Evolutionary conservation across 2,113 vertebrate genomes (phyloP), one percentile per base, ranked within the genome.

Genomic region (Ammodytes dubius): DNA sequence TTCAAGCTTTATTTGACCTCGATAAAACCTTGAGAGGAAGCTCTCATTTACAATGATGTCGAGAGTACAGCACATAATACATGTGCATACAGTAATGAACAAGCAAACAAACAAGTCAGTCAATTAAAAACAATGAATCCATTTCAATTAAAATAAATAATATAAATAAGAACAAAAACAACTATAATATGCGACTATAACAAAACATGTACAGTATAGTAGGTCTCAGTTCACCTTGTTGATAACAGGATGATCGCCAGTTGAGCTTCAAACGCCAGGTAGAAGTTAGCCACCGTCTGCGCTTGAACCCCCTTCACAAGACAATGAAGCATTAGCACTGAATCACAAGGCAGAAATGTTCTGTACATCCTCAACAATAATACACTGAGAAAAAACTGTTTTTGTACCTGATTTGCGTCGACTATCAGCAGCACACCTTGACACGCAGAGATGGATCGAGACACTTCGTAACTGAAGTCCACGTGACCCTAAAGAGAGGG

Each of bases 391-490:
- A 11, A 3, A 59, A 5, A 35, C 14, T 5, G 2, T 0, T 7
- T 64, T 15, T n/a, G 9, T 81, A 99, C 98, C 97, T 99, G 97
- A 93, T 99, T 99, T 82, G 98, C 98, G 89, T 99, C 98, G 0
- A 99, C 96, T 17, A 99, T 96, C 79, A 99, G 92, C 87, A 99
- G 91, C 79, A 99, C 98, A 43, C 98, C 98, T 82, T 99, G 98
- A 82, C 98, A 99, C 6, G 98, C 98, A 49, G 97, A 97, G 0
- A 99, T 94, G 0, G 98, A 99, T 8, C 98, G 95, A 9, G 97
- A 97, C 0, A 99, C 98, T 91, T 99, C 98, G 82, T 99, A 99
- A 91, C 94, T 99, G 94, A 99, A 99, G 95, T 99, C 98, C 53
- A 99, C 98, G 0, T 99, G 98, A 70, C 98, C 98, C 98, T 99